Evolutionary conservation across 2,113 vertebrate species (phyloP).

Genomic region (Pedionomus torquatus): DNA sequence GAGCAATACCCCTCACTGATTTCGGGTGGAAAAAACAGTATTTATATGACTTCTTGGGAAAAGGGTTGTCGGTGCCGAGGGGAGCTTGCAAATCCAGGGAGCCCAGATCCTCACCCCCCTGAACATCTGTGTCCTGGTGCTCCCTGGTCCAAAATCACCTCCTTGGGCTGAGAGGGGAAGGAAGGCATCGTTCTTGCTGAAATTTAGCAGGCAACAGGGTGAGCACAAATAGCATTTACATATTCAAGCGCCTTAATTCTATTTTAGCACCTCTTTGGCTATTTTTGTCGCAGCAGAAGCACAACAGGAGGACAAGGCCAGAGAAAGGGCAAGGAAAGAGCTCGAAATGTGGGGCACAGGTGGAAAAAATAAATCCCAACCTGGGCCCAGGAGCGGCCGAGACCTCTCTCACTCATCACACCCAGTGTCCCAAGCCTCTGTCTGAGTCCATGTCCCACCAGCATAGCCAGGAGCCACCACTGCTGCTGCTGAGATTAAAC

Average conservation of each 20-base stretch:
- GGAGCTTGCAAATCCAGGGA: background rate
- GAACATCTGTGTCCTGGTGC: accelerated
- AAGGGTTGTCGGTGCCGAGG: background rate
- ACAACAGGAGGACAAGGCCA: conserved; percentile 26
- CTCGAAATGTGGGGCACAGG: background rate
- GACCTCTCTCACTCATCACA: background rate
- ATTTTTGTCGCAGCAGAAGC: background rate
- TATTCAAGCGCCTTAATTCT: conserved; percentile 12
- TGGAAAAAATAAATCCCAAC: background rate
- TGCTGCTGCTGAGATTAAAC: background rate
- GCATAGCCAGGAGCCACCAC: accelerated
- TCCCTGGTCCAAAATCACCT: background rate
- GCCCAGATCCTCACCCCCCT: background rate
- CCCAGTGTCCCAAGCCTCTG: accelerated
- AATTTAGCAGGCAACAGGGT: background rate
- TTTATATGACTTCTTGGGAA: background rate
- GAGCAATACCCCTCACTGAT: accelerated
- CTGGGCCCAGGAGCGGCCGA: accelerated
- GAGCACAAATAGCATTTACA: background rate
- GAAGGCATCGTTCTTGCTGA: background rate
- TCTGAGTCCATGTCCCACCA: background rate
- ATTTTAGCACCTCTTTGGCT: conserved; percentile 39
- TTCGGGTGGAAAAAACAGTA: background rate
- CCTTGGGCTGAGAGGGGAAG: background rate
- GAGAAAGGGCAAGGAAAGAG: conserved; percentile 18